A percentile compares a stretch with the other conserved stretches of the same genome.
Evolutionary conservation across 2,797 vertebrate species (phyloP).

Genomic region (Gadopsis bispinosus): DNA sequence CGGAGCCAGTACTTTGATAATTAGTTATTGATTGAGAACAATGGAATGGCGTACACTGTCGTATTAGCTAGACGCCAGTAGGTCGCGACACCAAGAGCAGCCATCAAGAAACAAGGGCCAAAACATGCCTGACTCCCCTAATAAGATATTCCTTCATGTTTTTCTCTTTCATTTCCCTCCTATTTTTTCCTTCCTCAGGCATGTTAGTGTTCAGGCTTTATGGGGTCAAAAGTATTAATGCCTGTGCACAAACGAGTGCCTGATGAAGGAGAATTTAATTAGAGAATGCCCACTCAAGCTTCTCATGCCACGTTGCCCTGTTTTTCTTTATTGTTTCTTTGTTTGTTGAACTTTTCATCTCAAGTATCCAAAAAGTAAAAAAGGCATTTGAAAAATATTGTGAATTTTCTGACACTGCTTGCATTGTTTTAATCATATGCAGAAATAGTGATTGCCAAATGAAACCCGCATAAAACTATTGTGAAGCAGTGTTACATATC

Average conservation of each 20-base stretch:
- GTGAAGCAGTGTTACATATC: slow-evolving; percentile 38
- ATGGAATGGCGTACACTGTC: slow-evolving; percentile 87
- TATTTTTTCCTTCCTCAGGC: slow-evolving; percentile 78
- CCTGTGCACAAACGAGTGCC: slow-evolving; percentile 81
- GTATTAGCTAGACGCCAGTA: slow-evolving; percentile 93
- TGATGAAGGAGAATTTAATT: slow-evolving; percentile 86
- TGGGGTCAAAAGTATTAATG: slow-evolving; percentile 86
- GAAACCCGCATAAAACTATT: slow-evolving; percentile 37
- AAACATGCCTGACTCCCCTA: slow-evolving; percentile 87
- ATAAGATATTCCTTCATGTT: slow-evolving; percentile 86
- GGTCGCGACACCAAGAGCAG: slow-evolving; percentile 89
- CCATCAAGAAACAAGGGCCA: slow-evolving; percentile 89
- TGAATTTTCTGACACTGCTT: slow-evolving; percentile 32
- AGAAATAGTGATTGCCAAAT: slow-evolving; percentile 38
- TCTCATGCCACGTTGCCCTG: slow-evolving; percentile 56
- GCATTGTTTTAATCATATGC: slow-evolving; percentile 37
- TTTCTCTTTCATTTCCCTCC: slow-evolving; percentile 82
- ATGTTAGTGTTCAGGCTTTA: slow-evolving; percentile 79
- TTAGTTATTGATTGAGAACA: slow-evolving; percentile 99
- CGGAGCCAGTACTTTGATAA: slow-evolving; percentile 93
- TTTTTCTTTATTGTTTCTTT: slow-evolving; percentile 53
- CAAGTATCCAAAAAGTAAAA: slow-evolving; percentile 12
- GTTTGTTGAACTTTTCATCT: slow-evolving; percentile 32
- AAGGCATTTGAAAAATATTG: slow-evolving; percentile 27
- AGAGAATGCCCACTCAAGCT: slow-evolving; percentile 79